A percentile compares a stretch with the other conserved stretches of the same genome.
phyloP scores from a whole-genome alignment of 2,888 invertebrate species.

The Chrysina gloriosa region DNA sequence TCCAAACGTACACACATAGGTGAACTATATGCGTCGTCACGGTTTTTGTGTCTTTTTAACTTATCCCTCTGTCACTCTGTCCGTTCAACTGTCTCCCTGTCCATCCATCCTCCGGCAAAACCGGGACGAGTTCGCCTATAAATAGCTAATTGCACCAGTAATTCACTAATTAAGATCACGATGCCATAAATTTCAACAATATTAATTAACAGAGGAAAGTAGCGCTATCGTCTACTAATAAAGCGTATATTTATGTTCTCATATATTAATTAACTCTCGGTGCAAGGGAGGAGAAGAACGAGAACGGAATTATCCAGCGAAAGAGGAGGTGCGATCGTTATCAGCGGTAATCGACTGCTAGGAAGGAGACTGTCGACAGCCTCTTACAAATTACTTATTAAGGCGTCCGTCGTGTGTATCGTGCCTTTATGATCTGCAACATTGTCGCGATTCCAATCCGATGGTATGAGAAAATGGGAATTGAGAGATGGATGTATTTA shows the following conservation, averaged over 20 bases:
- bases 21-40: too few relatives aligned
- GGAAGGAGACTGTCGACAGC: conserved; percentile 6
- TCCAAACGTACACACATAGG: too few relatives aligned
- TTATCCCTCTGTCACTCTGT: too few relatives aligned
- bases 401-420: not conserved
- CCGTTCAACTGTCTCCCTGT: not conserved
- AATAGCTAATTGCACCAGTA: conserved; percentile 40
- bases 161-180: conserved; percentile 43
- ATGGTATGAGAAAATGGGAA: not conserved
- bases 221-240: conserved; percentile 35
- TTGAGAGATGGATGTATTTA: too few relatives aligned
- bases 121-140: conserved; percentile 19
- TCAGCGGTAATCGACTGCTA: conserved; percentile 16
- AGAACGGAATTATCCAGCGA: conserved; percentile 23
- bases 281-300: not conserved
- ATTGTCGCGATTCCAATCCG: not conserved
- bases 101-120: not conserved
- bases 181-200: conserved; percentile 38
- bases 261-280: conserved; percentile 28
- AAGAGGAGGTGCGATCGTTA: conserved; percentile 14
- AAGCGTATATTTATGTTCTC: conserved; percentile 35
- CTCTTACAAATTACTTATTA: conserved; percentile 24
- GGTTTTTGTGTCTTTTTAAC: too few relatives aligned
- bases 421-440: too few relatives aligned
- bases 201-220: conserved; percentile 36